Conservation (phyloP, 1,140 invertebrate genomes). For the Tetramorium alpestre region DNA sequence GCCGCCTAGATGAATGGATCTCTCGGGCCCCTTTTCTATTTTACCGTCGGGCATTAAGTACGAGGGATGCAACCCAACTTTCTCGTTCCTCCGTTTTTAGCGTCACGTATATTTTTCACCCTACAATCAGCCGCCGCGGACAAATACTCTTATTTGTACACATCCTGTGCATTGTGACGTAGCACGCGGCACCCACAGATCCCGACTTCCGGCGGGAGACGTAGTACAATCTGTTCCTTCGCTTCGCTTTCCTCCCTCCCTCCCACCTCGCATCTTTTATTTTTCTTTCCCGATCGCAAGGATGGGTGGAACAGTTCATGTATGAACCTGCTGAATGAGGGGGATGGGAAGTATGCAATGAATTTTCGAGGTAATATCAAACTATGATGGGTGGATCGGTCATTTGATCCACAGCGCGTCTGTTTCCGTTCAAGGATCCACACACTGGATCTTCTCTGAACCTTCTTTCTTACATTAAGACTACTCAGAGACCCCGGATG, state of each 20-base stretch:
- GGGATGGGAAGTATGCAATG: neutral
- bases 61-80: slow-evolving; percentile 64
- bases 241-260: slow-evolving; percentile 21
- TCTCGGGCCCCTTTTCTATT: slow-evolving; percentile 69
- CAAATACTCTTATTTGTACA: slow-evolving; percentile 86
- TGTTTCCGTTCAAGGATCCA: slow-evolving; percentile 8
- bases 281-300: neutral
- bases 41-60: slow-evolving; percentile 62
- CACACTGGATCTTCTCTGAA: neutral
- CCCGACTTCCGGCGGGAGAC: slow-evolving; percentile 70
- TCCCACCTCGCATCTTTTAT: slow-evolving; percentile 53
- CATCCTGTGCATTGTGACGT: slow-evolving; percentile 85
- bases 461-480: neutral
- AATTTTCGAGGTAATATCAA: slow-evolving; percentile 33
- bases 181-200: slow-evolving; percentile 66
- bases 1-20: slow-evolving; percentile 77
- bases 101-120: slow-evolving; percentile 83
- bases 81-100: slow-evolving; percentile 74
- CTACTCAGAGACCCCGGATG: slow-evolving; percentile 11
- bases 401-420: neutral
- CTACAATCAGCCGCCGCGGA: slow-evolving; percentile 80
- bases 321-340: slow-evolving; percentile 57
- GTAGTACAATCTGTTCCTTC: neutral
- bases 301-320: slow-evolving; percentile 52
- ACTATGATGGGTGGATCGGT: neutral